A percentile compares a stretch with the other conserved stretches of the same genome.
These are phyloP conservation scores for Hyles vespertilio DNA, from an alignment of 1,140 invertebrate species.

Conservation along the genomic window DNA sequence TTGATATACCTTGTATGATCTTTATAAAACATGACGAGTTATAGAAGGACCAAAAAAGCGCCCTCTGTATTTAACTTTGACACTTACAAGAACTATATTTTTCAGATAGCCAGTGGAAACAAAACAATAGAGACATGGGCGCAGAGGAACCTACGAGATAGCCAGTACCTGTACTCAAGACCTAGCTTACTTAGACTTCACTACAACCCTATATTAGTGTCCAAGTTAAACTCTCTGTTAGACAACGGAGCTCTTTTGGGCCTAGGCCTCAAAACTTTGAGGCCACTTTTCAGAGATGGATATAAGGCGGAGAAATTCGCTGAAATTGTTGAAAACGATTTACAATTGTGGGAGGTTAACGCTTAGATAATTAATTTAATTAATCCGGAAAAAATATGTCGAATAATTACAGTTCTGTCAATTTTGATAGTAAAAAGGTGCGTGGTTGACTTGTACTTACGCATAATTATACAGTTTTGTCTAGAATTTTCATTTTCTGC, in stretches of 20 bases:
- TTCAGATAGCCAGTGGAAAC: constrained; percentile 85
- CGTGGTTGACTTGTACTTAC: too few relatives aligned
- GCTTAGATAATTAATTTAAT: constrained; percentile 69
- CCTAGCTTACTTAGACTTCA: constrained; percentile 86
- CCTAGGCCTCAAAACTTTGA: constrained; percentile 83
- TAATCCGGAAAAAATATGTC: too few relatives aligned
- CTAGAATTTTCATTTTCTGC: too few relatives aligned
- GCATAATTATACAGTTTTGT: too few relatives aligned
- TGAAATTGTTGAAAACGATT: constrained; percentile 90
- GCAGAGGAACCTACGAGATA: constrained; percentile 80
- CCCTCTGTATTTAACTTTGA: neutral
- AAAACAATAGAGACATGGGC: constrained; percentile 86
- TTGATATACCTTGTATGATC: too few relatives aligned
- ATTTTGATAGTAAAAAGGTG: constrained; percentile 1
- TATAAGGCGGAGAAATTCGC: constrained; percentile 83
- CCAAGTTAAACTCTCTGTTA: constrained; percentile 82
- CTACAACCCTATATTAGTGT: constrained; percentile 82
- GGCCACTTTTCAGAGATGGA: constrained; percentile 83
- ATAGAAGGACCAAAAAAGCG: neutral
- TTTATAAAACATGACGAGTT: neutral
- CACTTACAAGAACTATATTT: neutral
- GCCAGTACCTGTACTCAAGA: constrained; percentile 87
- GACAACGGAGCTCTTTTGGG: constrained; percentile 87
- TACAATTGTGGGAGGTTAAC: constrained; percentile 91
- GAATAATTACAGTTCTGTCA: neutral